Percentiles rank a stretch among this genome's conserved stretches.
These are phyloP conservation scores for Eupithecia subumbrata DNA, from an alignment of 2,888 invertebrate genomes.

Conservation along the genomic window DNA sequence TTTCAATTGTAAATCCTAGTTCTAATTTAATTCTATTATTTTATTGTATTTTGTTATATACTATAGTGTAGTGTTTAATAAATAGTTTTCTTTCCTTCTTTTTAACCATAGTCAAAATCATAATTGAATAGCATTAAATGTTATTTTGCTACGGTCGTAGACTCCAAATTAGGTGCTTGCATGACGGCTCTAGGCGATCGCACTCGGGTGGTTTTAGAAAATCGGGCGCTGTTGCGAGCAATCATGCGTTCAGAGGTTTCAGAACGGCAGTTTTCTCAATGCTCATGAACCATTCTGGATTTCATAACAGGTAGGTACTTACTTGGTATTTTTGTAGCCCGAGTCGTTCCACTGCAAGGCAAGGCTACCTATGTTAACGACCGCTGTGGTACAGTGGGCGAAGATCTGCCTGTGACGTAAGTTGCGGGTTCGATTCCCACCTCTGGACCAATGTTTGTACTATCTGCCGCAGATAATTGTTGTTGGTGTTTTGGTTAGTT, in stretches of 20 bases:
- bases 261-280: slow-evolving; percentile 22
- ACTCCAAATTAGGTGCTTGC: slow-evolving; percentile 41
- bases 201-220: slow-evolving; percentile 41
- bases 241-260: slow-evolving; percentile 41
- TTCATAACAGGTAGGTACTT: neutral
- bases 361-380: neutral
- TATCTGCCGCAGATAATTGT: neutral
- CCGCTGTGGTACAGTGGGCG: neutral
- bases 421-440: neutral
- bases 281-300: neutral
- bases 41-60: too few species aligned
- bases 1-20: too few species aligned
- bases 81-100: too few species aligned
- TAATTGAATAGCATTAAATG: slow-evolving; percentile 12
- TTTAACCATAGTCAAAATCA: neutral
- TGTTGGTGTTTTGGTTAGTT: neutral
- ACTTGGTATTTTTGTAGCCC: neutral
- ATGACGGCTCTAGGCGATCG: slow-evolving; percentile 38
- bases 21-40: too few species aligned
- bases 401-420: neutral
- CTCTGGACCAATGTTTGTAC: neutral
- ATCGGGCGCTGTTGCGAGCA: slow-evolving; percentile 36
- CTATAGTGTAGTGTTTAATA: too few species aligned
- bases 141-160: slow-evolving; percentile 33
- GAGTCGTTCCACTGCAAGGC: neutral